phyloP scores from a whole-genome alignment of 2,888 invertebrate species.

The Smittia sp. region DNA sequence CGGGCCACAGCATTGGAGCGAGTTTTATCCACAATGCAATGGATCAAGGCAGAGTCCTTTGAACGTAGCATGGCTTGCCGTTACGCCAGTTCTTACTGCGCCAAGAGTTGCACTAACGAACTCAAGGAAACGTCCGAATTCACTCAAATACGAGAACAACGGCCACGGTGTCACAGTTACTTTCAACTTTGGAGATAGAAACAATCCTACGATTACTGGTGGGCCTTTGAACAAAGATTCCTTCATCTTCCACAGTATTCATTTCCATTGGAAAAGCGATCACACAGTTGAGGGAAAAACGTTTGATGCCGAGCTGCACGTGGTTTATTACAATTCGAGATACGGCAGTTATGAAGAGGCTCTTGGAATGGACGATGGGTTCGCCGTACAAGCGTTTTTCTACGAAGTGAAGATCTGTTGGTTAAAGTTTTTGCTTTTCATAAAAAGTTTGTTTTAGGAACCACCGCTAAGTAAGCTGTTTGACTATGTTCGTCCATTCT shows the following conservation, averaged over 20 bases:
- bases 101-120: not conserved
- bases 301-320: not conserved
- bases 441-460: too few relatives aligned
- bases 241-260: not conserved
- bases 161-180: not conserved
- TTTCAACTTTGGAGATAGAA: not conserved
- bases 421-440: too few relatives aligned
- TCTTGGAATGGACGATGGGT: not conserved
- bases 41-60: not conserved
- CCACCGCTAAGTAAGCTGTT: too few relatives aligned
- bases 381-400: not conserved
- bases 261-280: not conserved
- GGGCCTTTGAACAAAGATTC: not conserved
- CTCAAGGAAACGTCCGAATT: not conserved
- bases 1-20: not conserved
- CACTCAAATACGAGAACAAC: not conserved
- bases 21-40: not conserved
- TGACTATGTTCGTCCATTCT: too few relatives aligned
- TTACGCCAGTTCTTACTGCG: not conserved
- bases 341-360: not conserved
- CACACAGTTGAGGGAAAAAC: not conserved
- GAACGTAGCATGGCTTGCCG: not conserved
- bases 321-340: not conserved
- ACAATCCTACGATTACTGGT: not conserved
- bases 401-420: too few relatives aligned